These are phyloP conservation scores for Plecotus auritus DNA, from an alignment of 2,113 vertebrate species.

Conservation along the genomic window DNA sequence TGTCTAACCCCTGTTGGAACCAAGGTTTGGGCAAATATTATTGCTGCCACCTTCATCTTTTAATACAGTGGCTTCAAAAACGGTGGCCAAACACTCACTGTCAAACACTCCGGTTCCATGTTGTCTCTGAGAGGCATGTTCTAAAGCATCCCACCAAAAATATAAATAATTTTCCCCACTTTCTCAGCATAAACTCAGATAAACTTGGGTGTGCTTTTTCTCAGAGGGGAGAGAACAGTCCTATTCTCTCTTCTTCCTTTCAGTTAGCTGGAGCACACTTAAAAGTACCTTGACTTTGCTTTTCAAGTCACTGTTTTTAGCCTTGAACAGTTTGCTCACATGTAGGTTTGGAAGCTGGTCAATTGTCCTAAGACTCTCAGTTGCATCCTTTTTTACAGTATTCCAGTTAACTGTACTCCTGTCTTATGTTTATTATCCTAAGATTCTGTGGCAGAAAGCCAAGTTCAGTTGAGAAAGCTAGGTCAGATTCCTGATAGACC, in stretches of 20 bases:
- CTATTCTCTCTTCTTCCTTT: not conserved
- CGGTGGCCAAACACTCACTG: not conserved
- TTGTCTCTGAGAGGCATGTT: not conserved
- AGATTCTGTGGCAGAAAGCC: not conserved
- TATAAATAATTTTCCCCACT: not conserved
- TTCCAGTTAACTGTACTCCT: not conserved
- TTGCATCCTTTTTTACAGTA: not conserved
- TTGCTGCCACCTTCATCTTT: conserved; percentile 69
- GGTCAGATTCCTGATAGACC: conserved; percentile 7
- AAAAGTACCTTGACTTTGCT: not conserved
- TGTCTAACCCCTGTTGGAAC: conserved; percentile 60
- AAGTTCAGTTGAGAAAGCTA: conserved; percentile 33
- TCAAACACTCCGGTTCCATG: not conserved
- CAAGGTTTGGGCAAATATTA: conserved; percentile 68
- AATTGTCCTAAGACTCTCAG: not conserved
- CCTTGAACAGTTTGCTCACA: not conserved
- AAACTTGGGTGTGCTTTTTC: not conserved
- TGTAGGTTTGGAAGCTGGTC: conserved; percentile 10
- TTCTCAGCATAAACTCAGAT: conserved; percentile 2
- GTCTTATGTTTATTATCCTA: not conserved
- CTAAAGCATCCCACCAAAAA: conserved; percentile 16
- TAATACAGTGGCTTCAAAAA: conserved; percentile 52
- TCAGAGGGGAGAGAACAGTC: not conserved
- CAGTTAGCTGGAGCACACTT: not conserved
- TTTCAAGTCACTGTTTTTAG: not conserved